Evolutionary conservation across 2,888 invertebrate genomes (phyloP).

Genomic region (Eupeodes luniger): DNA sequence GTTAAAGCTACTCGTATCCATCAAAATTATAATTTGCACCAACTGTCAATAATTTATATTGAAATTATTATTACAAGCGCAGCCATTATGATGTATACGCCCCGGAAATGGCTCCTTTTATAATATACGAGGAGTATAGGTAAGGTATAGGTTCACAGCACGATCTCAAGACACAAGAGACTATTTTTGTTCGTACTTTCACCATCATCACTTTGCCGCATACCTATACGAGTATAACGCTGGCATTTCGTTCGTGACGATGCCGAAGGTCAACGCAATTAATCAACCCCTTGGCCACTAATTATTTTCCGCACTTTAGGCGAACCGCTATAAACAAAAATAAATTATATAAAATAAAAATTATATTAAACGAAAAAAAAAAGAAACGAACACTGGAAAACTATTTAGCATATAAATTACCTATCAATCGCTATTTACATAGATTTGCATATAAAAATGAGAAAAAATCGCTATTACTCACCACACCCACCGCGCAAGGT

Average conservation of each 20-base stretch:
- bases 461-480: constrained; percentile 24
- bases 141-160: background rate
- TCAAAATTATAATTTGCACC: constrained; percentile 17
- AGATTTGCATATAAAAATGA: constrained; percentile 37
- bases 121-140: no score
- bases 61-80: background rate
- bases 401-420: constrained; percentile 72
- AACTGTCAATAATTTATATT: constrained; percentile 29
- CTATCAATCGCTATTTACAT: constrained; percentile 65
- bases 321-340: constrained; percentile 26
- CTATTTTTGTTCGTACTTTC: constrained; percentile 54
- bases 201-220: constrained; percentile 23
- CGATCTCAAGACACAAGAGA: constrained; percentile 16
- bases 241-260: constrained; percentile 64
- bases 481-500: constrained; percentile 68
- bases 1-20: background rate
- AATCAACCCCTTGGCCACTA: constrained; percentile 69
- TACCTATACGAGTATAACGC: background rate
- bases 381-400: constrained; percentile 33
- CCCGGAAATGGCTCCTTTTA: constrained; percentile 58
- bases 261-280: constrained; percentile 72
- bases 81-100: constrained; percentile 22
- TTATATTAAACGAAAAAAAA: background rate
- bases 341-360: background rate
- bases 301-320: constrained; percentile 63